These are phyloP conservation scores for Chromobotia macracanthus DNA, from an alignment of 2,797 vertebrate genomes.

Conservation along the genomic window DNA sequence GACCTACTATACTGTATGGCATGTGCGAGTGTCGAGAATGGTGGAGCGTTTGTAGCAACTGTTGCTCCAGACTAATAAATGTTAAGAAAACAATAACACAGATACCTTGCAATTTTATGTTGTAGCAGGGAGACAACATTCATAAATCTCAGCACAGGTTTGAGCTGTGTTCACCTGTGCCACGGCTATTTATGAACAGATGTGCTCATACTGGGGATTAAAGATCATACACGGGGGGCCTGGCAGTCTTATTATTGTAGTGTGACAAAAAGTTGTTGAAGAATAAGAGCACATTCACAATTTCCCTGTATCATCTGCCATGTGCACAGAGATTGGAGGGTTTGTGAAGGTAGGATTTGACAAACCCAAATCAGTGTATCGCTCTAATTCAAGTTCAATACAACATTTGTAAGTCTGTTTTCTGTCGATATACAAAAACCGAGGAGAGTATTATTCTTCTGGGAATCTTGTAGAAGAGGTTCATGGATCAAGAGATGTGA, in stretches of 20 bases:
- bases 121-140: slow-evolving; percentile 64
- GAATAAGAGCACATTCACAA: slow-evolving; percentile 67
- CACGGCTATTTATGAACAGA: slow-evolving; percentile 59
- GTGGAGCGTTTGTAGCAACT: too few species aligned
- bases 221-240: slow-evolving; percentile 53
- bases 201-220: slow-evolving; percentile 67
- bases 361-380: not conserved
- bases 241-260: slow-evolving; percentile 54
- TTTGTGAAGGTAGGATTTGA: slow-evolving; percentile 64
- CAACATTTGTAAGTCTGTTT: not conserved
- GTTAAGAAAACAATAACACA: too few species aligned
- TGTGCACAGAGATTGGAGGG: slow-evolving; percentile 60
- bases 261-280: slow-evolving; percentile 46
- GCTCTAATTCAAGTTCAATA: not conserved
- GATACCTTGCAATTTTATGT: not conserved
- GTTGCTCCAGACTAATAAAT: too few species aligned
- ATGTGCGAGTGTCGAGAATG: too few species aligned
- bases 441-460: not conserved
- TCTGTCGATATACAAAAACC: not conserved
- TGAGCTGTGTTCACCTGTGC: slow-evolving; percentile 41
- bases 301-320: slow-evolving; percentile 65
- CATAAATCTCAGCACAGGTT: slow-evolving; percentile 59
- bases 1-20: too few species aligned
- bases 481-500: not conserved
- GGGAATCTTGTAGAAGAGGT: not conserved